Evolutionary conservation across 2,797 vertebrate genomes (phyloP).

Genomic region (Gallinago nigripennis): DNA sequence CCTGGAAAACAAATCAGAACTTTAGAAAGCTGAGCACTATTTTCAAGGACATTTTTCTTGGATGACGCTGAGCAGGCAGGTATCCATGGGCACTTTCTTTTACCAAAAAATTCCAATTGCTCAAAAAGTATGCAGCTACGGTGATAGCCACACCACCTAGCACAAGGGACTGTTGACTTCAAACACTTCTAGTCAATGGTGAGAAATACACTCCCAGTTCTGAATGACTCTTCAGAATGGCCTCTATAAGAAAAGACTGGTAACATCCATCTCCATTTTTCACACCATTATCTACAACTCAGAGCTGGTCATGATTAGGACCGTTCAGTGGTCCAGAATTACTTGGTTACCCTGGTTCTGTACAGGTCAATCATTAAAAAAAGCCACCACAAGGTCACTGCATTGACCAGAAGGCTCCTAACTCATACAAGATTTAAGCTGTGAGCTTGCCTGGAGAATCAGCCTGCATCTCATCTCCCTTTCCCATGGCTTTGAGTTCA

Average conservation of each 20-base stretch:
- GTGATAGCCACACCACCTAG: background rate
- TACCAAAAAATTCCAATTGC: background rate
- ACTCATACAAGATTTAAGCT: background rate
- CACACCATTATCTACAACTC: background rate
- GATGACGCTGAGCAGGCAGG: background rate
- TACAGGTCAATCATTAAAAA: background rate
- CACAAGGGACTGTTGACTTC: background rate
- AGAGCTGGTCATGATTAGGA: background rate
- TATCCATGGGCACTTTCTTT: background rate
- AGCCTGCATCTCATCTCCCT: background rate
- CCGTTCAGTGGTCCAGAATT: background rate
- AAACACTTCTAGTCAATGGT: background rate
- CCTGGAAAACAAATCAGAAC: slow-evolving; percentile 48
- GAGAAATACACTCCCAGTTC: background rate
- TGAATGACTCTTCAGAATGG: background rate
- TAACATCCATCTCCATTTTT: background rate
- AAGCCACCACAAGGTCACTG: background rate
- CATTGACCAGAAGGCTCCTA: background rate
- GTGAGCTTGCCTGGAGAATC: background rate
- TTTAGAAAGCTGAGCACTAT: background rate
- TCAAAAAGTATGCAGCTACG: background rate
- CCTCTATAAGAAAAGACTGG: background rate
- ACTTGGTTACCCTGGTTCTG: background rate
- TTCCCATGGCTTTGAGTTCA: background rate
- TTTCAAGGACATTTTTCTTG: background rate